Conservation (phyloP, 2,113 vertebrate species). For the Rana temporaria region DNA sequence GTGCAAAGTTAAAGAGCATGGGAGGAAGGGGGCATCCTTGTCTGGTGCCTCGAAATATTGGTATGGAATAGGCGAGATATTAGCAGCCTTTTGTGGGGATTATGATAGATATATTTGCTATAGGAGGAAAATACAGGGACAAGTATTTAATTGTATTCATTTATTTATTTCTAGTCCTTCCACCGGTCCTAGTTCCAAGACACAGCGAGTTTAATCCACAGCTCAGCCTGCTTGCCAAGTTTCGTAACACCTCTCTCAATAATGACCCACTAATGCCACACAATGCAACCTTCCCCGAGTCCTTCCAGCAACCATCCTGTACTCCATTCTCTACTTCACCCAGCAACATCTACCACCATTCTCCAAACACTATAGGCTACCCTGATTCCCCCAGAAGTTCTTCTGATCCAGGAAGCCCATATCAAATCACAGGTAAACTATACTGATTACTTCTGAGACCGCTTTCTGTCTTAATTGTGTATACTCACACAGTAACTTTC, state of each 20-base stretch:
- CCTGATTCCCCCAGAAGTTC: slow-evolving; percentile 87
- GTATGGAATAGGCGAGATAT: too few relatives aligned
- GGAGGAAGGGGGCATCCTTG: too few relatives aligned
- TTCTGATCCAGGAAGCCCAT: slow-evolving; percentile 85
- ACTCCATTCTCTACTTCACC: slow-evolving; percentile 79
- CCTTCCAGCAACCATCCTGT: slow-evolving; percentile 86
- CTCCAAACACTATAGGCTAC: slow-evolving; percentile 81
- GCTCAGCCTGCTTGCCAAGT: slow-evolving; percentile 94
- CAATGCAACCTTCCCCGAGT: slow-evolving; percentile 93
- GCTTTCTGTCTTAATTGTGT: not conserved
- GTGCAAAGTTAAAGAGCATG: too few relatives aligned
- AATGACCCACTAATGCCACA: slow-evolving; percentile 93
- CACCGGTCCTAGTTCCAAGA: slow-evolving; percentile 93
- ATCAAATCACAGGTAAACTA: slow-evolving; percentile 84
- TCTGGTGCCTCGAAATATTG: too few relatives aligned
- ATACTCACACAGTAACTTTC: too few relatives aligned
- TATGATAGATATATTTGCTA: too few relatives aligned
- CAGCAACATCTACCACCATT: slow-evolving; percentile 80
- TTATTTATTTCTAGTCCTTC: slow-evolving; percentile 78
- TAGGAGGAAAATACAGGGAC: too few relatives aligned
- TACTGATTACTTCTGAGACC: not conserved
- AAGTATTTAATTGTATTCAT: not conserved
- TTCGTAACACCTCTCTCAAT: slow-evolving; percentile 89
- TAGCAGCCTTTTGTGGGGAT: too few relatives aligned
- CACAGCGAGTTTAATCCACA: slow-evolving; percentile 98